Base-by-base conservation (phyloP, 1,140 invertebrate genomes). In the Charaxes varanes region DNA sequence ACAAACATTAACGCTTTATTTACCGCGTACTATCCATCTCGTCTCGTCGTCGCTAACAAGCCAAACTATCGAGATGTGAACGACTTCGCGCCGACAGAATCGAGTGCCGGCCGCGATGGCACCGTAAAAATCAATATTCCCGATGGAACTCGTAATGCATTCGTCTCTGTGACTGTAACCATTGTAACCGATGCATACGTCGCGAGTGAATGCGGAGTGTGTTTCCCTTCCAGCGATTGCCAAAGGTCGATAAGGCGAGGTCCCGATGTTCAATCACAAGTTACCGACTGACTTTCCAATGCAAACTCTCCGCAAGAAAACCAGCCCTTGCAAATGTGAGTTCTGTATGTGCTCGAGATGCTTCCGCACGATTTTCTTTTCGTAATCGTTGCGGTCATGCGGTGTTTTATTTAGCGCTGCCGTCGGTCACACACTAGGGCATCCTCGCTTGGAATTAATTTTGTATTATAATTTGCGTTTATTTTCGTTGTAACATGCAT, bases 241-340 rank as follows among this genome's bases (percentile, higher is more conserved):
- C 42, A 53, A 58, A 47, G 53, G 44, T 43, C 56, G 56, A 40
- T 62, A 60, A 60, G 48, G 50, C 44, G 42, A 28, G 55, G 47
- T 65, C 53, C 72, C 62, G 67, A 84, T 84, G 79, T 84, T 84
- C 64, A 84, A 80, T 73, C 80, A 84, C 73, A 81, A 81, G 76
- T 67, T 81, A 68, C 71, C 76, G 48, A 74, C 71, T 62, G 77
- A 81, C 57, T 86, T 86, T 82, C 84, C 79, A 76, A 94, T 94
- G 93, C 93, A 94, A 90, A 94, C 92, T 62, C 87, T 94, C 84
- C 88, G 93, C 62, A 94, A 94, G 87, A 94, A 92, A 88, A 93
- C 91, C 65, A 94, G 92, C 84, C 93, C 93, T 70, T 91, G 91
- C 84, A 94, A 94, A 89, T 93, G 93, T 94, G 87, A 93, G 93